Conservation (phyloP, 2,113 vertebrate species). For the Gadus chalcogrammus region DNA sequence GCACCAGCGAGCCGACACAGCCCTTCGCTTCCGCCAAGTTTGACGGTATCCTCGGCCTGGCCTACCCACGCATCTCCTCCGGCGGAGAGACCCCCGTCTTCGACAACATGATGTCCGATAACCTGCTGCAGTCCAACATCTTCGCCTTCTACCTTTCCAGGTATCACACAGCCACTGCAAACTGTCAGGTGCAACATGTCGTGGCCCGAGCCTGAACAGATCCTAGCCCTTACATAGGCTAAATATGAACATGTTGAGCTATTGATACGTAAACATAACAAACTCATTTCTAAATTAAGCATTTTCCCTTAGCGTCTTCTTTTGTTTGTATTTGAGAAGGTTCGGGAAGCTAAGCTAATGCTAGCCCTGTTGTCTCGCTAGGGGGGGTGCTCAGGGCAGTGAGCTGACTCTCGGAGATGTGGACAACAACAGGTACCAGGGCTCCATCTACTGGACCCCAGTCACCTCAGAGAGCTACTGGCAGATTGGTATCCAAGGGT, state of each 20-base stretch:
- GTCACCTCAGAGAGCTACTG: constrained; percentile 58
- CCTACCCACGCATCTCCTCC: constrained; percentile 46
- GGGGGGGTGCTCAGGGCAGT: constrained; percentile 45
- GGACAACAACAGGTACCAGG: constrained; percentile 44
- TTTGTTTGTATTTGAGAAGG: too few species aligned
- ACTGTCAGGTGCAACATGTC: too few species aligned
- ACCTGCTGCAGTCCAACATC: constrained; percentile 35
- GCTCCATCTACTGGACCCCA: constrained; percentile 58
- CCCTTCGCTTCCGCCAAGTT: constrained; percentile 54
- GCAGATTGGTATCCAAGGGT: constrained; percentile 60
- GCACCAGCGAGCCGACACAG: constrained; percentile 52
- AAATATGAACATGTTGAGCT: too few species aligned
- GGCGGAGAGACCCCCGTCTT: constrained; percentile 52
- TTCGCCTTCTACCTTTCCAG: constrained; percentile 58
- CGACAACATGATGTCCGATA: constrained; percentile 56
- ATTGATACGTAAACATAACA: too few species aligned
- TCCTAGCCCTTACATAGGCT: too few species aligned
- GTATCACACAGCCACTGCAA: constrained; percentile 17
- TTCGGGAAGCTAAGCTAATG: too few species aligned
- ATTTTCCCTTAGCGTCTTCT: neutral
- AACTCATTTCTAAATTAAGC: neutral
- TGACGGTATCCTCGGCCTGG: constrained; percentile 58
- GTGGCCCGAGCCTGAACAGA: too few species aligned
- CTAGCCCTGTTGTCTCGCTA: neutral
- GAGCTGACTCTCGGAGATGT: constrained; percentile 54